phyloP scores from a whole-genome alignment of 1,140 invertebrate species.

The Andricus grossulariae region DNA sequence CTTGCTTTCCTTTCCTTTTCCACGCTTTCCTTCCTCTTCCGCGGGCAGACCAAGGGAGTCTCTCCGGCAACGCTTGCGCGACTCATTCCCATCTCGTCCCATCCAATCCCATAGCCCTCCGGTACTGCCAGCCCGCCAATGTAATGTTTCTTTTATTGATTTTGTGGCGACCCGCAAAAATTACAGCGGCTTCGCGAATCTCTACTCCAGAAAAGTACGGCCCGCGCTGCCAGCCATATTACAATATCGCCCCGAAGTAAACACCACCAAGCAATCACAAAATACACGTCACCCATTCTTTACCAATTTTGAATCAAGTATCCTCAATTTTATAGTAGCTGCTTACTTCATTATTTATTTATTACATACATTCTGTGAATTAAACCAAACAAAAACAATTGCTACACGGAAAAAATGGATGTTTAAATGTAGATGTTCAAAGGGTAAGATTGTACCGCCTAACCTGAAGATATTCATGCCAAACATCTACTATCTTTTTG shows the following conservation, averaged over 20 bases:
- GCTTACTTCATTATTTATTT: too few species aligned
- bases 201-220: conserved; percentile 18
- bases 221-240: conserved; percentile 12
- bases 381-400: too few species aligned
- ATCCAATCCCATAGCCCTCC: conserved; percentile 70
- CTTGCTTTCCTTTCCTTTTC: conserved; percentile 61
- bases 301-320: background rate
- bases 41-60: conserved; percentile 51
- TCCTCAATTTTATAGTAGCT: too few species aligned
- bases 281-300: background rate
- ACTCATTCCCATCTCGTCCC: conserved; percentile 71
- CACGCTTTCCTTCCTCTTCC: conserved; percentile 58
- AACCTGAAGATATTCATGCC: too few species aligned
- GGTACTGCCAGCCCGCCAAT: conserved; percentile 70
- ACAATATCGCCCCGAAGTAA: background rate
- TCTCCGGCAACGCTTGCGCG: conserved; percentile 73
- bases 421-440: too few species aligned
- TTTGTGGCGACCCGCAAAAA: conserved; percentile 73
- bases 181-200: conserved; percentile 65
- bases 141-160: conserved; percentile 78
- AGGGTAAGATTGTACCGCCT: too few species aligned
- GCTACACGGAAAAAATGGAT: too few species aligned
- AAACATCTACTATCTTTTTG: too few species aligned
- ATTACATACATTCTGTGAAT: too few species aligned
- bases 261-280: conserved; percentile 3